phyloP scores from a whole-genome alignment of 2,888 invertebrate species.

The Aleiodes alternator region DNA sequence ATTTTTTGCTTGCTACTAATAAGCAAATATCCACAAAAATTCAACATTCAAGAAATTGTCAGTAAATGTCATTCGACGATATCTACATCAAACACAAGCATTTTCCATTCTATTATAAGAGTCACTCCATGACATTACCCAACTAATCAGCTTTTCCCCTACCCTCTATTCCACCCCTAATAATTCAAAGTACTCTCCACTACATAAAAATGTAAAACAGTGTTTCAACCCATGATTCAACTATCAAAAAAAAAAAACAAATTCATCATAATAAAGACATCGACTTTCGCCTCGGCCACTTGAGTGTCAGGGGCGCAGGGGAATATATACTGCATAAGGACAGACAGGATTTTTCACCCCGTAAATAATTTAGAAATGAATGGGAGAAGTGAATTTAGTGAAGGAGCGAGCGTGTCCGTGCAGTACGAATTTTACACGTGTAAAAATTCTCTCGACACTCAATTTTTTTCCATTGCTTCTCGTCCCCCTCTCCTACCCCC shows the following conservation, averaged over 20 bases:
- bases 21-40: too few species aligned
- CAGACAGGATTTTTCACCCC: constrained; percentile 53
- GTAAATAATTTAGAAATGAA: constrained; percentile 63
- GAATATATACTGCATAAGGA: background rate
- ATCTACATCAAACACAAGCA: too few species aligned
- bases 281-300: constrained; percentile 57
- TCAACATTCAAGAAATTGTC: too few species aligned
- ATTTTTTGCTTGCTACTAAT: too few species aligned
- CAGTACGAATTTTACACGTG: constrained; percentile 54
- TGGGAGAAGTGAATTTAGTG: constrained; percentile 38
- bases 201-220: constrained; percentile 28
- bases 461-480: constrained; percentile 12
- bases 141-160: background rate
- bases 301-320: constrained; percentile 54
- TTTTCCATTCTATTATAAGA: too few species aligned
- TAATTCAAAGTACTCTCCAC: constrained; percentile 14
- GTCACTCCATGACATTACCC: too few species aligned
- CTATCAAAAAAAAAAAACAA: constrained; percentile 7
- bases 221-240: background rate
- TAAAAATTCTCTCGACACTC: constrained; percentile 44
- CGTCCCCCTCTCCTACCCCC: background rate
- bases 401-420: constrained; percentile 49
- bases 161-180: background rate
- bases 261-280: constrained; percentile 35
- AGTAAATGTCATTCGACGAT: too few species aligned